Evolutionary conservation across 2,888 invertebrate genomes (phyloP), one percentile per base, ranked within the genome.

Genomic region (Ectobius pallidus): DNA sequence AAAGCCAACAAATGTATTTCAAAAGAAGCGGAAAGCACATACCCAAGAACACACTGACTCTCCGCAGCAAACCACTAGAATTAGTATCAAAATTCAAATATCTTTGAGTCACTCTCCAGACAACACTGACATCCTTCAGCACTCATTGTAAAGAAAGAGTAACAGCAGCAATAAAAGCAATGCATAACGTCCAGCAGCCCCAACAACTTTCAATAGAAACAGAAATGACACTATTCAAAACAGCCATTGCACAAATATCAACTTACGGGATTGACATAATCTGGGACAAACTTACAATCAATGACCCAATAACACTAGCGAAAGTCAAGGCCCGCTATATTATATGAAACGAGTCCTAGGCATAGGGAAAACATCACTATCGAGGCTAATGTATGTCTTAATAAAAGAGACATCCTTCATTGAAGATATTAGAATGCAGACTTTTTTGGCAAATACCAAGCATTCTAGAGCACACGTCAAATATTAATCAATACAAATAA

Each of bases 321-420:
- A 30, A 30, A 30, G 30, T 30, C 2, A 61, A 61, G 7, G 27
- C 30, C 3, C 6, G 58, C 32, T 61, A 30, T n/a, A n/a, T n/a
- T n/a, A n/a, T 7, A 25, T 61, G 61, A 61, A 61, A 30, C 61
- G 9, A 3, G 30, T 61, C 2, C 61, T 61, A 30, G 61, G 61
- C 2, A 61, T 27, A 7, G 30, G 30, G 30, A 27, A 30, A 9
- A 2, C 30, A 30, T 1, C 6, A n/a, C 27, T 1, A 30, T 61
- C 30, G 18, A 61, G 61, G 16, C 30, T 16, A 30, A 61, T 14
- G 14, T 61, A 30, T 22, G 3, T 30, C 14, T 30, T 61, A 30
- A 30, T 18, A 22, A 61, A 30, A 16, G 61, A 61, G 18, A 30
- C 14, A 27, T 61, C 30, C 30, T 61, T 61, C 61, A 61, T 61